These are phyloP conservation scores for Platyscapa corneri DNA, from an alignment of 1,140 invertebrate genomes.

Conservation along the genomic window DNA sequence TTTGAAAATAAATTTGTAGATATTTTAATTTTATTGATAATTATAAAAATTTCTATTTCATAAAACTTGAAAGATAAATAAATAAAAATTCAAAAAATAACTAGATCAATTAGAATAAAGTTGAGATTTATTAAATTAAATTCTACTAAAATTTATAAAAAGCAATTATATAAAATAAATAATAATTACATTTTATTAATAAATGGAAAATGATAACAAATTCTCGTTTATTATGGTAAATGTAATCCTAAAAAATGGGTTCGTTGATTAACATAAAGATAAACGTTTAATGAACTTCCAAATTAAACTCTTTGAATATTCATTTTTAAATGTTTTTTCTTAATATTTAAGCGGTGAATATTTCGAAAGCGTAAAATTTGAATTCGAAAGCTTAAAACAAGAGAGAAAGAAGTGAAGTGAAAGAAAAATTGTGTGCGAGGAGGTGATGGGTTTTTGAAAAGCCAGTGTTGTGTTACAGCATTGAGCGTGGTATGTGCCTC, in stretches of 20 bases:
- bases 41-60: too few species aligned
- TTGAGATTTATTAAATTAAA: too few species aligned
- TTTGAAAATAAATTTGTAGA: background rate
- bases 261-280: too few species aligned
- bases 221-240: background rate
- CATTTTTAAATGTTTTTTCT: background rate
- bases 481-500: slow-evolving; percentile 81
- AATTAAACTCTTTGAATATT: too few species aligned
- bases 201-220: background rate
- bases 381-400: background rate
- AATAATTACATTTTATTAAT: too few species aligned
- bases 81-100: too few species aligned
- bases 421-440: slow-evolving; percentile 33
- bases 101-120: too few species aligned
- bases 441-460: slow-evolving; percentile 58
- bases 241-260: background rate
- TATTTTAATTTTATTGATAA: background rate
- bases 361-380: background rate
- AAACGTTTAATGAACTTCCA: too few species aligned
- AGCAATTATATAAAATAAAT: too few species aligned
- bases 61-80: too few species aligned
- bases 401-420: slow-evolving; percentile 11
- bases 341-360: background rate
- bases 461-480: slow-evolving; percentile 75
- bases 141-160: too few species aligned